These are phyloP conservation scores for Trichonephila clavipes DNA, from an alignment of 1,140 invertebrate genomes.

Conservation along the genomic window DNA sequence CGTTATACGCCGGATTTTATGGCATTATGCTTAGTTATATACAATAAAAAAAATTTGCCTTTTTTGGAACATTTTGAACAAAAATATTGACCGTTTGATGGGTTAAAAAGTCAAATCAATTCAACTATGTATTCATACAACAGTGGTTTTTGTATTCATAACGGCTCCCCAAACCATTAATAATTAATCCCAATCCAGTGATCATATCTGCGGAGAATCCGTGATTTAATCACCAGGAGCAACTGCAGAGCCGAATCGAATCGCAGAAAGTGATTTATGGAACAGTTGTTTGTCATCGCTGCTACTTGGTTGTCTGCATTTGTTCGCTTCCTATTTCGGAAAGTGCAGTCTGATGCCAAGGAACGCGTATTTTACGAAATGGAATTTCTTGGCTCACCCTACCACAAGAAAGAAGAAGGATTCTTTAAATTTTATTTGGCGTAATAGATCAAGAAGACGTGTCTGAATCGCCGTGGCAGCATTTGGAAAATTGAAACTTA, in stretches of 20 bases:
- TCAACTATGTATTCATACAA: too few relatives aligned
- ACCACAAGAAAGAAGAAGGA: background rate
- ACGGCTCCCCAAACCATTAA: background rate
- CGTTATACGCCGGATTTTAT: too few relatives aligned
- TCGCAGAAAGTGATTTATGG: background rate
- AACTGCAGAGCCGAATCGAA: background rate
- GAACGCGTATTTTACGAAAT: slow-evolving; percentile 48
- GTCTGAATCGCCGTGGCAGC: background rate
- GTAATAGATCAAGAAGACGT: slow-evolving; percentile 71
- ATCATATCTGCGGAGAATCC: background rate
- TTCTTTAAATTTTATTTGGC: slow-evolving; percentile 67
- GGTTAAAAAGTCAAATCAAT: too few relatives aligned
- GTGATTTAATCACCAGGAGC: background rate
- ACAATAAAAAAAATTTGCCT: too few relatives aligned
- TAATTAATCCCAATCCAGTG: background rate
- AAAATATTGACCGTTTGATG: too few relatives aligned
- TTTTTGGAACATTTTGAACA: too few relatives aligned
- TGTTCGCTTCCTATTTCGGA: background rate
- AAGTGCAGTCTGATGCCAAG: slow-evolving; percentile 31
- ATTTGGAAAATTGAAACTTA: slow-evolving; percentile 70
- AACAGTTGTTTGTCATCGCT: slow-evolving; percentile 10
- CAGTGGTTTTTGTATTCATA: too few relatives aligned
- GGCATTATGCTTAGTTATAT: too few relatives aligned
- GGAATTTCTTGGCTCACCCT: slow-evolving; percentile 36
- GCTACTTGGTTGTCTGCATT: background rate